Conservation (phyloP, 2,113 vertebrate species). For the Mungos mungo region DNA sequence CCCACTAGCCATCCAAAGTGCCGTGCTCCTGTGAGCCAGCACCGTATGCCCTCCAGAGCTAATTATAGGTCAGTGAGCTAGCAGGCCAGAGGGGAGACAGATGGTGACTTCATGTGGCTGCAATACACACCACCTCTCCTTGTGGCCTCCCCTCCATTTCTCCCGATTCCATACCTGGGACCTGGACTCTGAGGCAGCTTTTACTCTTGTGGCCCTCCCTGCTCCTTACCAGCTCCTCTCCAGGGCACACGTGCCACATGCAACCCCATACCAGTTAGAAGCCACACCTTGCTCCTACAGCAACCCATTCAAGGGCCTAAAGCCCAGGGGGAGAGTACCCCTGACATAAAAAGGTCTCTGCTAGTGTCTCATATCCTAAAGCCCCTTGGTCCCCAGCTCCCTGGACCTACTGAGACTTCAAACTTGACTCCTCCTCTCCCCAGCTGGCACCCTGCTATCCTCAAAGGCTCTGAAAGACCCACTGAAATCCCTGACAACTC, state of each 20-base stretch:
- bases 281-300: not conserved
- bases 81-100: slow-evolving; percentile 64
- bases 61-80: slow-evolving; percentile 76
- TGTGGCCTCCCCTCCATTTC: not conserved
- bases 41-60: slow-evolving; percentile 61
- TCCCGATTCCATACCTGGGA: not conserved
- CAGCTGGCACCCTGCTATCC: not conserved
- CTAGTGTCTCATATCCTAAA: not conserved
- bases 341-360: not conserved
- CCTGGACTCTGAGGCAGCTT: not conserved
- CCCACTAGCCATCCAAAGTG: not conserved
- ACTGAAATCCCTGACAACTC: not conserved
- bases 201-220: not conserved
- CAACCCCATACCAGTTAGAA: not conserved
- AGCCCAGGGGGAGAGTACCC: not conserved
- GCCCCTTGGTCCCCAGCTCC: not conserved
- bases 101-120: slow-evolving; percentile 68
- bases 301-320: not conserved
- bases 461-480: not conserved
- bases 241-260: not conserved
- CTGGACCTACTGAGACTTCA: not conserved
- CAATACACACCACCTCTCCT: slow-evolving; percentile 37
- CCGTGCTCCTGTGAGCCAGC: slow-evolving; percentile 6
- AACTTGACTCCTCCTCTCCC: not conserved
- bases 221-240: not conserved